Percentiles rank a stretch among this genome's conserved stretches.
phyloP scores from a whole-genome alignment of 2,888 invertebrate species.

The Lymantria dispar region DNA sequence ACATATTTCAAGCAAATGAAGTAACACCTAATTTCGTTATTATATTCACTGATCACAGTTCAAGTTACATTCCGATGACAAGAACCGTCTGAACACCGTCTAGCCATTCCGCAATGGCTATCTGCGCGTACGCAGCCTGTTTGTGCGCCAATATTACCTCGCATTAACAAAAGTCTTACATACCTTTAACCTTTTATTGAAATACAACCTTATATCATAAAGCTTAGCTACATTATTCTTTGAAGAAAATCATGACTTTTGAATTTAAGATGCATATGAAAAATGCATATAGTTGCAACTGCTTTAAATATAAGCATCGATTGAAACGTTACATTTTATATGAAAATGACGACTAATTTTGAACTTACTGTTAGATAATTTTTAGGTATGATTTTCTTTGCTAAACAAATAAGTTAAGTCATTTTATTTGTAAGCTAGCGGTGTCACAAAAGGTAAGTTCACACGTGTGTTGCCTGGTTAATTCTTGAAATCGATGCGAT shows the following conservation, averaged over 20 bases:
- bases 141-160: conserved; percentile 38
- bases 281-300: background rate
- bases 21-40: background rate
- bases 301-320: background rate
- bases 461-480: conserved; percentile 58
- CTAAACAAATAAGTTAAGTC: conserved; percentile 3
- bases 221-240: background rate
- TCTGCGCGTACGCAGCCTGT: conserved; percentile 53
- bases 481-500: conserved; percentile 50
- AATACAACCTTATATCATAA: conserved; percentile 12
- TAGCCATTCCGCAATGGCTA: conserved; percentile 56
- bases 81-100: conserved; percentile 61
- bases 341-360: conserved; percentile 1
- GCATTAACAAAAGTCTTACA: conserved; percentile 10
- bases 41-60: conserved; percentile 1
- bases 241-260: background rate
- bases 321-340: background rate
- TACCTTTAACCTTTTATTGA: background rate
- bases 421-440: background rate
- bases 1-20: too few relatives aligned
- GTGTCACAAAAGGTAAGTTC: conserved; percentile 50
- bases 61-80: conserved; percentile 33
- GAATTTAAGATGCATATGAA: background rate
- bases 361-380: fast-evolving
- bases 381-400: conserved; percentile 12